Percentiles rank a stretch among this genome's conserved stretches.
phyloP scores from a whole-genome alignment of 2,888 invertebrate genomes.

The Timandra comae region DNA sequence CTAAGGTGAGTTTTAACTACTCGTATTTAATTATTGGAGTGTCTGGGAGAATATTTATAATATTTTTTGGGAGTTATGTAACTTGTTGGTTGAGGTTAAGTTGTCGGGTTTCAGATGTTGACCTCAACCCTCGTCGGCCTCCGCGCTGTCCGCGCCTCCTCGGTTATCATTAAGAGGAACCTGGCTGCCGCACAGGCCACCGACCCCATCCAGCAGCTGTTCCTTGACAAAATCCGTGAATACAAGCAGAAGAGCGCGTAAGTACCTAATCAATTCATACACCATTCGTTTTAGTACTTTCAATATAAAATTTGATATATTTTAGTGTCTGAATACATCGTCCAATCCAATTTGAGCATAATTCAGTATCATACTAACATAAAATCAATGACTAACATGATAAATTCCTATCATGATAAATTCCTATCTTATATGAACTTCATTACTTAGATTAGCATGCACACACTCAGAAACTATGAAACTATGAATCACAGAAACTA shows the following conservation, averaged over 20 bases:
- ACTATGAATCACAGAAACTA: too few relatives aligned
- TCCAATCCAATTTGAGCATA: too few relatives aligned
- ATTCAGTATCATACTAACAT: too few relatives aligned
- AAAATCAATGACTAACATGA: too few relatives aligned
- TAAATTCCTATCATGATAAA: too few relatives aligned
- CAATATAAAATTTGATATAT: too few relatives aligned
- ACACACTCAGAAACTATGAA: too few relatives aligned
- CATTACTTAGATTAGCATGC: too few relatives aligned
- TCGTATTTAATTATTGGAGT: too few relatives aligned
- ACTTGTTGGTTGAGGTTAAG: conserved; percentile 51
- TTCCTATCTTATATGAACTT: too few relatives aligned
- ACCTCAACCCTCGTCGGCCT: conserved; percentile 71
- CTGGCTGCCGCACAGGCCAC: conserved; percentile 83
- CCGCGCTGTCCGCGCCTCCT: conserved; percentile 63
- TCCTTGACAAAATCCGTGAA: conserved; percentile 93
- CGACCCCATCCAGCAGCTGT: conserved; percentile 96
- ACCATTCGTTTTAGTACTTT: conserved; percentile 12
- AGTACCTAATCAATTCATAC: too few relatives aligned
- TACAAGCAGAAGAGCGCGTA: conserved; percentile 92
- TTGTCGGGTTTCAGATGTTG: conserved; percentile 72
- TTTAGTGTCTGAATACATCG: too few relatives aligned
- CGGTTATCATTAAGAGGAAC: conserved; percentile 78
- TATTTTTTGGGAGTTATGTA: conserved; percentile 43
- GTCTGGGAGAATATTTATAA: background rate
- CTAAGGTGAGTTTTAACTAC: conserved; percentile 1